Conservation (phyloP, 1,140 invertebrate species). For the Hirudo medicinalis region DNA sequence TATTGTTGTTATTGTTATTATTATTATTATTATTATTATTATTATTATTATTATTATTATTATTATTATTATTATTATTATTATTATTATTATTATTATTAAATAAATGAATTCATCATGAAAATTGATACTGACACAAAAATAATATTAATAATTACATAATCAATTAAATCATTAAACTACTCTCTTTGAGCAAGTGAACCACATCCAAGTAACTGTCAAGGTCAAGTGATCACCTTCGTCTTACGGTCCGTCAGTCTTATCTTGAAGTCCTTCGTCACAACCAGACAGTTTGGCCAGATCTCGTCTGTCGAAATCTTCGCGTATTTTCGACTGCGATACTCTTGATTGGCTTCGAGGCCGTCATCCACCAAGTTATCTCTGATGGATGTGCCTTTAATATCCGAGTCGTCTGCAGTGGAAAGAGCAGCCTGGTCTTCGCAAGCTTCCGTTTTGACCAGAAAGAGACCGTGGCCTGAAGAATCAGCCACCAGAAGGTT, state of each 20-base stretch:
- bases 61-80: too few species aligned
- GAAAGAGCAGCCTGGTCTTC: not conserved
- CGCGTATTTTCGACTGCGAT: not conserved
- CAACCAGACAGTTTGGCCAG: conserved; percentile 17
- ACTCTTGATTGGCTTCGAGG: too few species aligned
- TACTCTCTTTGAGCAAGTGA: not conserved
- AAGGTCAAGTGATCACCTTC: not conserved
- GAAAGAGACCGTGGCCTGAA: conserved; percentile 3
- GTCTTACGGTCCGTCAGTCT: conserved; percentile 9
- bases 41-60: too few species aligned
- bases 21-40: not conserved
- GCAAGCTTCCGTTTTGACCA: not conserved
- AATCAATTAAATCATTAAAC: not conserved
- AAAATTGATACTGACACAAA: not conserved
- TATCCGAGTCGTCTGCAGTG: not conserved
- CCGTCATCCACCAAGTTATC: not conserved
- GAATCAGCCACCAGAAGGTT: conserved; percentile 20
- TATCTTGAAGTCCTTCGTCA: conserved; percentile 8
- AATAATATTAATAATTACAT: too few species aligned
- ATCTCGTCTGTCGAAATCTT: not conserved
- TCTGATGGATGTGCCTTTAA: not conserved
- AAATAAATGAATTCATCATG: not conserved
- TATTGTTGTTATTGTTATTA: too few species aligned
- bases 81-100: not conserved
- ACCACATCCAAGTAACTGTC: not conserved